Conservation (phyloP, 2,797 vertebrate species). For the Pseudomugil gertrudae region DNA sequence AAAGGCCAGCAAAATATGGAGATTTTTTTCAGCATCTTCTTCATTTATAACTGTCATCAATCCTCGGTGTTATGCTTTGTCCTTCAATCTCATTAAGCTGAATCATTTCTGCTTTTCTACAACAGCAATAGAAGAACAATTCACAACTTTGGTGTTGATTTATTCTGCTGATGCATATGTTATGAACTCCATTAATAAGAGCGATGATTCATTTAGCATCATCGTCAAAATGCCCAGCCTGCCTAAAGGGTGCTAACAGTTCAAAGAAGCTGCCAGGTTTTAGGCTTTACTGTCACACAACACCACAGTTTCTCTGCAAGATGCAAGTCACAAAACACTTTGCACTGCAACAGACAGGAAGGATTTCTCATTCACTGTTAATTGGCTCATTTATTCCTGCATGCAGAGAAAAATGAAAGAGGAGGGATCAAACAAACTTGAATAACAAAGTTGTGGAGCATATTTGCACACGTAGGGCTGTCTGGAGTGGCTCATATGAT, state of each 20-base stretch:
- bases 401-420: slow-evolving; percentile 23
- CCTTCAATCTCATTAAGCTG: slow-evolving; percentile 26
- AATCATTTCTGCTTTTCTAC: slow-evolving; percentile 24
- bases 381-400: slow-evolving; percentile 69
- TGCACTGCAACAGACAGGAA: slow-evolving; percentile 41
- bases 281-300: slow-evolving; percentile 57
- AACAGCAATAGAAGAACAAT: slow-evolving; percentile 32
- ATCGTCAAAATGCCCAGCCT: slow-evolving; percentile 60
- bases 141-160: slow-evolving; percentile 39
- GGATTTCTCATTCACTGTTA: slow-evolving; percentile 68
- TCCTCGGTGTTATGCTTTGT: slow-evolving; percentile 16
- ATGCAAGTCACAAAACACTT: slow-evolving; percentile 62
- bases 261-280: slow-evolving; percentile 57
- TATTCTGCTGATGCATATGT: slow-evolving; percentile 50
- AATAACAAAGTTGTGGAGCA: slow-evolving; percentile 67
- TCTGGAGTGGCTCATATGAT: slow-evolving; percentile 64
- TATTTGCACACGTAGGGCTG: slow-evolving; percentile 37
- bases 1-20: slow-evolving; percentile 37
- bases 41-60: slow-evolving; percentile 11
- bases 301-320: slow-evolving; percentile 45
- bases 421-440: slow-evolving; percentile 58
- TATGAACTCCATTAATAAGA: slow-evolving; percentile 63
- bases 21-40: slow-evolving; percentile 24
- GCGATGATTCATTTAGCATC: slow-evolving; percentile 68
- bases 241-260: slow-evolving; percentile 62